phyloP scores from a whole-genome alignment of 2,888 invertebrate species.

The Stenolophus ochropezus region DNA sequence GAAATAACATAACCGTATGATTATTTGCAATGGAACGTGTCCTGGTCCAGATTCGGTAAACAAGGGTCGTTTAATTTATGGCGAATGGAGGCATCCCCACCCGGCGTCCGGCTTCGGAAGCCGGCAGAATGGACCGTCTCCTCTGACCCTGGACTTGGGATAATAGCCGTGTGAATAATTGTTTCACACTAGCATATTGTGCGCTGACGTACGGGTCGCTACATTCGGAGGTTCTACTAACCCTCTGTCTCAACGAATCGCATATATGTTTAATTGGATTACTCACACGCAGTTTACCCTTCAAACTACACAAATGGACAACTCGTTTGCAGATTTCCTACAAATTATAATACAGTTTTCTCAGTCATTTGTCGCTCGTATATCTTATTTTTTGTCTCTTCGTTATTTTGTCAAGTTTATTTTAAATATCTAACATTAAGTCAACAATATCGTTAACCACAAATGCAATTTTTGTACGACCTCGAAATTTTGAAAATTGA shows the following conservation, averaged over 20 bases:
- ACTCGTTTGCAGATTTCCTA: neutral
- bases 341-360: too few species aligned
- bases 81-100: constrained; percentile 2
- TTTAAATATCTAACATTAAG: too few species aligned
- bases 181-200: constrained; percentile 49
- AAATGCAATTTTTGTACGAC: too few species aligned
- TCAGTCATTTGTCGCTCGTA: too few species aligned
- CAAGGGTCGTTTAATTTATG: constrained; percentile 44
- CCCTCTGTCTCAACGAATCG: neutral
- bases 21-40: constrained; percentile 11
- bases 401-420: neutral
- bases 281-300: neutral
- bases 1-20: constrained; percentile 37
- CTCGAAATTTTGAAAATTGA: too few species aligned
- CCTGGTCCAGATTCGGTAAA: constrained; percentile 19
- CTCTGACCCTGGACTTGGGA: constrained; percentile 44
- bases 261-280: neutral
- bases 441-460: too few species aligned
- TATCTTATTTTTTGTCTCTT: too few species aligned
- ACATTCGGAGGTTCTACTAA: neutral
- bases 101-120: neutral
- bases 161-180: constrained; percentile 58
- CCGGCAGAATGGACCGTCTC: constrained; percentile 34
- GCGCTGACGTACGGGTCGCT: constrained; percentile 17
- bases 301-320: neutral